Conservation (phyloP, 1,140 invertebrate genomes). For the Drosophila virilis region DNA sequence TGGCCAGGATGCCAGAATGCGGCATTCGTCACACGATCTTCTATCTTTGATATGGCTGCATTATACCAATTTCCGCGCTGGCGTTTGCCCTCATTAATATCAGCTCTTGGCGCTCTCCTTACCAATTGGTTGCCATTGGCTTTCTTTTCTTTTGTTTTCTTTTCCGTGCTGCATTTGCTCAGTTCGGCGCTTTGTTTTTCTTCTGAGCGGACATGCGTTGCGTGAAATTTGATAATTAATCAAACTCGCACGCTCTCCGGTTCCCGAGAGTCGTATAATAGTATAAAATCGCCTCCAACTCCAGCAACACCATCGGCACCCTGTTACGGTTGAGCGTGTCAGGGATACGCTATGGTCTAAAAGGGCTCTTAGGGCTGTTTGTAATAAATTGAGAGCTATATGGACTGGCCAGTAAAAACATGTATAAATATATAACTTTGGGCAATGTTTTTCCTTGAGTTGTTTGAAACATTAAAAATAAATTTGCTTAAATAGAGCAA, state of each 20-base stretch:
- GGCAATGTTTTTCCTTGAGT: too few species aligned
- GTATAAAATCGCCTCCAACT: conserved; percentile 7
- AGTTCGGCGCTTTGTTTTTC: conserved; percentile 56
- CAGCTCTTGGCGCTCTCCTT: conserved; percentile 60
- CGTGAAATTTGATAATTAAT: conserved; percentile 83
- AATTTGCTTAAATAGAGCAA: too few species aligned
- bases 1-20: conserved; percentile 45
- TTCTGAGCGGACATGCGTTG: conserved; percentile 57
- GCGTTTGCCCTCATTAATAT: conserved; percentile 75
- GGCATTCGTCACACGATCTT: conserved; percentile 65
- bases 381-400: background rate
- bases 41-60: conserved; percentile 17
- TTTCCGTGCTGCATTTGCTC: background rate
- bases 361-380: background rate
- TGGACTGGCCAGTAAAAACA: too few species aligned
- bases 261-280: conserved; percentile 2
- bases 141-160: conserved; percentile 24
- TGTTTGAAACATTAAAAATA: too few species aligned
- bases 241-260: conserved; percentile 59
- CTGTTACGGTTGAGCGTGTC: conserved; percentile 55
- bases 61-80: conserved; percentile 63
- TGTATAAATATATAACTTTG: too few species aligned
- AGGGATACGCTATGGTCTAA: conserved; percentile 61
- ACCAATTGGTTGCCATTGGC: conserved; percentile 14
- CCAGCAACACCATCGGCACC: conserved; percentile 17